Evolutionary conservation across 2,113 vertebrate species (phyloP).

Genomic region (Atractosteus spatula): DNA sequence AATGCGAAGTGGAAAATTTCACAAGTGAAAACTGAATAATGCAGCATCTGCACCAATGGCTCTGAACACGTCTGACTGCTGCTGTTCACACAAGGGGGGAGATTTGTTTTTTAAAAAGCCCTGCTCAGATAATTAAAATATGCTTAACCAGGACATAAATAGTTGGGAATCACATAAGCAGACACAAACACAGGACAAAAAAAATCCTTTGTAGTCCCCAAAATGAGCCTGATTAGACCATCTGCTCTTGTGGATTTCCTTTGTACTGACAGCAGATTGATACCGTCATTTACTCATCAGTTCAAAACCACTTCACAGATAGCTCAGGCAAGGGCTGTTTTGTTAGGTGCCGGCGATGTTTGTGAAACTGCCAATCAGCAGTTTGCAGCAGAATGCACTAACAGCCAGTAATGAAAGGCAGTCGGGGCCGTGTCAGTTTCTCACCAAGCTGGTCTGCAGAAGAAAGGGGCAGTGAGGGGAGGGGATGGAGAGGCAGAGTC

Average conservation of each 20-base stretch:
- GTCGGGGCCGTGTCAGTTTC: slow-evolving; percentile 35
- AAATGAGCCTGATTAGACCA: slow-evolving; percentile 27
- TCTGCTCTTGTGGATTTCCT: slow-evolving; percentile 55
- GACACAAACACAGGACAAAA: neutral
- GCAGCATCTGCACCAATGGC: too few relatives aligned
- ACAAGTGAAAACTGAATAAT: too few relatives aligned
- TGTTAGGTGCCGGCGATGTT: slow-evolving; percentile 58
- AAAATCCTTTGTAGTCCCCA: neutral
- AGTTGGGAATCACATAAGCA: neutral
- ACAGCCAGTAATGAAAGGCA: slow-evolving; percentile 47
- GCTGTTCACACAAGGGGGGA: neutral
- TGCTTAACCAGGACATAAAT: neutral
- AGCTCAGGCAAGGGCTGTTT: slow-evolving; percentile 53
- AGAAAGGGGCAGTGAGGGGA: neutral
- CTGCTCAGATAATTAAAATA: too few relatives aligned
- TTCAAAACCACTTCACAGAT: slow-evolving; percentile 54
- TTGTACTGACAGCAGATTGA: slow-evolving; percentile 54
- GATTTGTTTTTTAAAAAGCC: too few relatives aligned
- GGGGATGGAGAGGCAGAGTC: slow-evolving; percentile 8
- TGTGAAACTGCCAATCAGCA: slow-evolving; percentile 35
- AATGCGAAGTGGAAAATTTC: too few relatives aligned
- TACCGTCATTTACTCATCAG: slow-evolving; percentile 58
- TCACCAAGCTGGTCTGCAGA: slow-evolving; percentile 38
- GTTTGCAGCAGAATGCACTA: slow-evolving; percentile 36
- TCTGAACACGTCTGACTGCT: neutral